Evolutionary conservation across 2,888 invertebrate species (phyloP), one percentile per base, ranked within the genome.

Genomic region (Scaptomyza parva): DNA sequence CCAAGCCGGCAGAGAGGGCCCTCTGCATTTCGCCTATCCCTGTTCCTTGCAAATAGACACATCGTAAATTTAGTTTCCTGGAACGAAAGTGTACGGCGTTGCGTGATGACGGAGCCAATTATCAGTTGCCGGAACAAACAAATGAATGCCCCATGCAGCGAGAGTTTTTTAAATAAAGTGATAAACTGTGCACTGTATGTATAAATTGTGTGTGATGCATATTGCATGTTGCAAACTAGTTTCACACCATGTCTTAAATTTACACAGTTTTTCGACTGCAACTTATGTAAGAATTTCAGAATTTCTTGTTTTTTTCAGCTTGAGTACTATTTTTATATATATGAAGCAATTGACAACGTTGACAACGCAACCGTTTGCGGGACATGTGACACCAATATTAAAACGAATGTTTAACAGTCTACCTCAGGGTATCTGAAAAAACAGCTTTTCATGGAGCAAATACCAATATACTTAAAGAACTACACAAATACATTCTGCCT

Each of bases 91-190:
- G 22, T 20, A 17, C 9, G 17, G 37, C 17, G 28, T 28, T 9
- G 28, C 0, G 14, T n/a, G 45, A 2, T 43, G 20, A 6, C 37
- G 20, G n/a, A 22, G 44, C 48, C 74, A 68, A 60, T 64, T 74
- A 65, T 59, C 48, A 30, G 59, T 37, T 59, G 59, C 14, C 11
- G 9, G 26, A 37, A 28, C n/a, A 9, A 28, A 59, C 11, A 39
- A 63, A 40, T 18, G 26, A 30, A 35, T 43, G 48, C 62, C 77
- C 59, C 76, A 76, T 67, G 67, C 74, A 61, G 69, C 59, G 53
- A 52, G 28, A 50, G 62, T 61, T 80, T 78, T 72, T 76, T 76
- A 64, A 79, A 76, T 75, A 67, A 78, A 72, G 52, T 41, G 47
- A 44, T 58, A 70, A 52, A 61, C 58, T 62, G 53, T 53, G 51